Percentiles rank a stretch among this genome's conserved stretches.
phyloP scores from a whole-genome alignment of 2,797 vertebrate species.

The Hoplostethus mediterraneus region DNA sequence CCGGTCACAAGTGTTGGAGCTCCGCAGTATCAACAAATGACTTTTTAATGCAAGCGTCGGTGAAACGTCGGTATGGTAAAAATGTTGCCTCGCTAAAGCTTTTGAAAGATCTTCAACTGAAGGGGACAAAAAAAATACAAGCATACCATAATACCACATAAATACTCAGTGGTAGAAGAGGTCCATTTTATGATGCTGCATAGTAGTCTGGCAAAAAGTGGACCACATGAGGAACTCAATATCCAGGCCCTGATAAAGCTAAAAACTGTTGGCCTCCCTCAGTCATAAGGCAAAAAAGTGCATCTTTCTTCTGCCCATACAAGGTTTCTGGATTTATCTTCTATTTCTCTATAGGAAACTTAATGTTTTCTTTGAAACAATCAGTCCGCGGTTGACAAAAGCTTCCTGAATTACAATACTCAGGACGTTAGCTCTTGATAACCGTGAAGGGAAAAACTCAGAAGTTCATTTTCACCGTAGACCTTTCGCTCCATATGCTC shows the following conservation, averaged over 20 bases:
- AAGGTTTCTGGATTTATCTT: background rate
- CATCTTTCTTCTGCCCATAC: background rate
- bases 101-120: background rate
- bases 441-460: background rate
- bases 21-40: conserved; percentile 49
- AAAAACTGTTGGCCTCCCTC: background rate
- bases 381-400: too few relatives aligned
- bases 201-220: background rate
- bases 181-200: background rate
- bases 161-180: background rate
- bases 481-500: conserved; percentile 16
- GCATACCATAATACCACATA: background rate
- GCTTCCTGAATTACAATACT: too few relatives aligned
- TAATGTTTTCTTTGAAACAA: background rate
- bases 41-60: conserved; percentile 37
- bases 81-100: conserved; percentile 9
- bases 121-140: background rate
- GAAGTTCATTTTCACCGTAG: conserved; percentile 10
- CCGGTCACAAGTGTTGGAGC: conserved; percentile 48
- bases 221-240: background rate
- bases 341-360: background rate
- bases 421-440: background rate
- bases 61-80: conserved; percentile 26
- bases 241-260: background rate
- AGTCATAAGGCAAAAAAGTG: background rate